Conservation (phyloP, 2,113 vertebrate species). For the Hyperopisus bebe region DNA sequence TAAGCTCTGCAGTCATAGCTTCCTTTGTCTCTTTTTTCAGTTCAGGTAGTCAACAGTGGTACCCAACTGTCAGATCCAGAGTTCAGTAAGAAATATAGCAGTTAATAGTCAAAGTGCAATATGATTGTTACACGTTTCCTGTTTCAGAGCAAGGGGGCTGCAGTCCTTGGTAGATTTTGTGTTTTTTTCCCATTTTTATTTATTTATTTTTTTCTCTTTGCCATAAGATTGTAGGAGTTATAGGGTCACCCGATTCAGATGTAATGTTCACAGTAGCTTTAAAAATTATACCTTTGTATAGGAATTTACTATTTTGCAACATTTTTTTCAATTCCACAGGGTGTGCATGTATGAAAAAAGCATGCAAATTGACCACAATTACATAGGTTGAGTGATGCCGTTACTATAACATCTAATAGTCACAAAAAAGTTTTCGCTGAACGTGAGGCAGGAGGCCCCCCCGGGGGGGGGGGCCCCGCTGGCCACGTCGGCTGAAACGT, state of each 20-base stretch:
- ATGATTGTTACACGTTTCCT: slow-evolving; percentile 26
- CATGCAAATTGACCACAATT: slow-evolving; percentile 44
- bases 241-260: slow-evolving; percentile 30
- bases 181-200: slow-evolving; percentile 10
- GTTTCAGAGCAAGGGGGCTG: slow-evolving; percentile 23
- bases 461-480: background rate
- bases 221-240: slow-evolving; percentile 24
- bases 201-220: slow-evolving; percentile 9
- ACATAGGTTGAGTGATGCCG: slow-evolving; percentile 30
- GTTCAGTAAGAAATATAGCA: slow-evolving; percentile 29
- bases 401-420: slow-evolving; percentile 37
- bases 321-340: slow-evolving; percentile 22
- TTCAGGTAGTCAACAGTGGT: slow-evolving; percentile 31
- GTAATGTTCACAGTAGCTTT: slow-evolving; percentile 22
- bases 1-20: slow-evolving; percentile 21
- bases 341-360: slow-evolving; percentile 40
- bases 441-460: background rate
- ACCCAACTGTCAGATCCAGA: slow-evolving; percentile 22
- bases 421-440: slow-evolving; percentile 30
- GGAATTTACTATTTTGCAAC: slow-evolving; percentile 25
- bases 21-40: slow-evolving; percentile 23
- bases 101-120: slow-evolving; percentile 29
- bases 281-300: slow-evolving; percentile 17
- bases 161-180: slow-evolving; percentile 19
- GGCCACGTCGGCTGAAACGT: slow-evolving; percentile 17